Percentiles rank a stretch among this genome's conserved stretches.
Conservation (phyloP, 2,888 invertebrate species). For the Prostheceraeus crozeri region DNA sequence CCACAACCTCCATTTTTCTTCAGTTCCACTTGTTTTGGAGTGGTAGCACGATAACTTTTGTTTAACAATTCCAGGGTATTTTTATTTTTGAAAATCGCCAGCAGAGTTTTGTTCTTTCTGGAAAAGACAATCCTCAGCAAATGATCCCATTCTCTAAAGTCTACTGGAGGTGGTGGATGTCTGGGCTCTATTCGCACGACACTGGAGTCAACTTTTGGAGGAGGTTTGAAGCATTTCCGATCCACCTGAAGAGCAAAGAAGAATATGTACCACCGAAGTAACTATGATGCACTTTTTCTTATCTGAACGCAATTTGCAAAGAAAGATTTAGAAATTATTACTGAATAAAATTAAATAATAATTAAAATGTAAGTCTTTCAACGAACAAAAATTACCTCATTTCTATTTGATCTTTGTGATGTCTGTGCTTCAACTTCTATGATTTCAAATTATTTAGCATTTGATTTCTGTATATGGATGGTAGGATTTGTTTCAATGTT, state of each 20-base stretch:
- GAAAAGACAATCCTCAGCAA: conserved; percentile 85
- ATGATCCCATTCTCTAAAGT: conserved; percentile 94
- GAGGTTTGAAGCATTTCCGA: conserved; percentile 93
- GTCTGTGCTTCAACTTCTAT: no score
- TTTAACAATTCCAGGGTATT: conserved; percentile 25
- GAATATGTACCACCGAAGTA: no score
- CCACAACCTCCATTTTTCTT: background rate
- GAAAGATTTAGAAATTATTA: no score
- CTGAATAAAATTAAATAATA: no score
- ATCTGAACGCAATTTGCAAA: no score
- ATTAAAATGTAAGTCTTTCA: no score
- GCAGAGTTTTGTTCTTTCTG: conserved; percentile 88
- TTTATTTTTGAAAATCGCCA: conserved; percentile 29
- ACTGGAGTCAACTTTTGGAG: conserved; percentile 93
- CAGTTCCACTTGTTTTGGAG: background rate
- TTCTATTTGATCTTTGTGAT: no score
- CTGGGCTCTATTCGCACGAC: conserved; percentile 93
- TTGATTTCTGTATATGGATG: no score
- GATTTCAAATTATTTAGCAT: no score
- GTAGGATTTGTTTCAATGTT: no score
- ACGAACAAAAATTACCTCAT: no score
- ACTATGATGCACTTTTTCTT: no score
- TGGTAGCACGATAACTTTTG: conserved; percentile 1
- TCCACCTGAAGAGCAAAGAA: conserved; percentile 74
- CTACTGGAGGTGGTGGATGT: conserved; percentile 89